phyloP scores from a whole-genome alignment of 2,113 vertebrate genomes.

The Hemiscyllium ocellatum region DNA sequence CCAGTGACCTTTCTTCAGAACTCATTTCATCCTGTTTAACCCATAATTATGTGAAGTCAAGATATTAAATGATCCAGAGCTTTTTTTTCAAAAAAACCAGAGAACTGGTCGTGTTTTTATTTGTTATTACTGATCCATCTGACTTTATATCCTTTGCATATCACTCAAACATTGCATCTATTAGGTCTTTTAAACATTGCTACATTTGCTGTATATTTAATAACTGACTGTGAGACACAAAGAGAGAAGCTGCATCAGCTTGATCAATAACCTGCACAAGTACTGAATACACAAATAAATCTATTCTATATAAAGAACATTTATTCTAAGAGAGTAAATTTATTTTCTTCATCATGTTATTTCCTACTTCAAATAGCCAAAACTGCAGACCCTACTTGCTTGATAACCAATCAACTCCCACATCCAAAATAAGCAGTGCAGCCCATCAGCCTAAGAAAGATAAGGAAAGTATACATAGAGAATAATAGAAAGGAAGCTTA shows the following conservation, averaged over 20 bases:
- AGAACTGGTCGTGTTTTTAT: neutral
- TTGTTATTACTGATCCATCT: neutral
- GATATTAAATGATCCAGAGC: neutral
- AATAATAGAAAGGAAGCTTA: neutral
- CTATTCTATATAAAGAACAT: neutral
- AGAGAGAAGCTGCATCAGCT: neutral
- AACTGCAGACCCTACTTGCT: neutral
- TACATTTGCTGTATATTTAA: neutral
- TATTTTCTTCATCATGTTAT: neutral
- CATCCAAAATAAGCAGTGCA: neutral
- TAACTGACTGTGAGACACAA: neutral
- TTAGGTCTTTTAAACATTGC: neutral
- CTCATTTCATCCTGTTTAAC: neutral
- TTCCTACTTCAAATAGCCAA: neutral
- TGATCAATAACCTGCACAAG: neutral
- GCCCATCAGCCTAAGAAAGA: neutral
- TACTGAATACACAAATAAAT: neutral
- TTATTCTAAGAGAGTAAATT: neutral
- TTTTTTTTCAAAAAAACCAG: too few species aligned
- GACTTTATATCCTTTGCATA: neutral
- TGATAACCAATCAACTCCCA: neutral
- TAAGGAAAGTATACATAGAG: neutral
- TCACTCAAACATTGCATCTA: neutral
- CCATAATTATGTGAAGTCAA: neutral
- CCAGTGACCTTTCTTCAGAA: too few species aligned